A percentile compares a stretch with the other conserved stretches of the same genome.
phyloP scores from a whole-genome alignment of 2,113 vertebrate genomes.

The Donacobius atricapilla region DNA sequence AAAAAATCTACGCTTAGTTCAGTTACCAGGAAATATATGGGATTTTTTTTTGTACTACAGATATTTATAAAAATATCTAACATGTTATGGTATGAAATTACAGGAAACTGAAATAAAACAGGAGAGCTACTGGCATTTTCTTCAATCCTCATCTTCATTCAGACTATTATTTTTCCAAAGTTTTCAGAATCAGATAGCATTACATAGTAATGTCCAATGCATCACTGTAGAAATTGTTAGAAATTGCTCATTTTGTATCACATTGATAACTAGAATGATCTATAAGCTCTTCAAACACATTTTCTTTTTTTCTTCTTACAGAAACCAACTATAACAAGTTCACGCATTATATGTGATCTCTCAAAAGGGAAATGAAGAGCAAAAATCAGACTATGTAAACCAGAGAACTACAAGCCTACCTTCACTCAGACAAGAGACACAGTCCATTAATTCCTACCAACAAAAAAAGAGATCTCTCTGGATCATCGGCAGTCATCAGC shows the following conservation, averaged over 20 bases:
- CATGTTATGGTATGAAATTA: neutral
- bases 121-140: neutral
- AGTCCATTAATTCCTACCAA: neutral
- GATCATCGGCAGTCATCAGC: neutral
- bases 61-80: neutral
- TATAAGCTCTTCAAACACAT: neutral
- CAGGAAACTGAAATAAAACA: neutral
- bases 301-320: neutral
- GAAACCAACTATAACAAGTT: neutral
- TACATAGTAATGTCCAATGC: neutral
- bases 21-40: neutral
- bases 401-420: neutral
- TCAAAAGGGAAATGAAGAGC: neutral
- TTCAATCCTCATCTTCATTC: neutral
- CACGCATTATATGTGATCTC: neutral
- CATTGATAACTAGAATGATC: neutral
- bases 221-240: neutral
- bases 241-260: neutral
- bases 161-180: neutral
- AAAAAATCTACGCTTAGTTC: neutral
- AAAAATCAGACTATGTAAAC: neutral
- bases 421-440: neutral
- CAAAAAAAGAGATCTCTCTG: neutral
- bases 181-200: neutral
- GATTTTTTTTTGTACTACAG: neutral